phyloP scores from a whole-genome alignment of 2,888 invertebrate species.

The Pantelozetes paolii region DNA sequence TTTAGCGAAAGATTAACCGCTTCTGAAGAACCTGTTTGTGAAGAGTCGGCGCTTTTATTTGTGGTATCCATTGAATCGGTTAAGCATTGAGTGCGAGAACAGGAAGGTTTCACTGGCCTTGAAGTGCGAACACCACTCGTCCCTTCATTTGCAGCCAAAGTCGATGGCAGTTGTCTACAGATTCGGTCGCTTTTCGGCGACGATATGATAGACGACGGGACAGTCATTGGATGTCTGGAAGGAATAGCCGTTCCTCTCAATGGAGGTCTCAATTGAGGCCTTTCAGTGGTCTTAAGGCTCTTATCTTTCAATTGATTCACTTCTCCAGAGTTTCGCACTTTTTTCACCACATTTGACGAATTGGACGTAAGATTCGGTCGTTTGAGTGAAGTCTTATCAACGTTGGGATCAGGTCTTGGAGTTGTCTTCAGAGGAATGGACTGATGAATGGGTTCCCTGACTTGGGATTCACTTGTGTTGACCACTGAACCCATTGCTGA shows the following conservation, averaged over 20 bases:
- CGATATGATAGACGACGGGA: background rate
- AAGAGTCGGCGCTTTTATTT: background rate
- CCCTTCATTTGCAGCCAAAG: background rate
- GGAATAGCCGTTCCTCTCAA: too few relatives aligned
- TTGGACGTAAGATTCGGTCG: background rate
- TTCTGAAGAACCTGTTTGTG: background rate
- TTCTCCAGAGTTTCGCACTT: background rate
- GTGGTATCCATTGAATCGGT: background rate
- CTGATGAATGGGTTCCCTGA: too few relatives aligned
- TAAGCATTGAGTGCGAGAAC: background rate
- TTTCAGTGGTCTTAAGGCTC: background rate
- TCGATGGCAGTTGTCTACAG: background rate
- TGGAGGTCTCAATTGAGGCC: background rate
- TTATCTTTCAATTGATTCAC: background rate
- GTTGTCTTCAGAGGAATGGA: background rate
- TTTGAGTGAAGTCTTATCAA: background rate
- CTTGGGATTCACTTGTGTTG: background rate
- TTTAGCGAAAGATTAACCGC: background rate
- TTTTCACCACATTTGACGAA: too few relatives aligned
- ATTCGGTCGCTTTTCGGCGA: background rate
- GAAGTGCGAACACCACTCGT: slow-evolving; percentile 26
- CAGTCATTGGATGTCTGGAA: background rate
- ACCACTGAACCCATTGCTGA: background rate
- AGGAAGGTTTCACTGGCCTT: background rate
- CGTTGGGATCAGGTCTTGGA: too few relatives aligned